Percentiles rank a stretch among this genome's conserved stretches.
Evolutionary conservation across 1,140 invertebrate species (phyloP).

Genomic region (Adelges cooleyi): DNA sequence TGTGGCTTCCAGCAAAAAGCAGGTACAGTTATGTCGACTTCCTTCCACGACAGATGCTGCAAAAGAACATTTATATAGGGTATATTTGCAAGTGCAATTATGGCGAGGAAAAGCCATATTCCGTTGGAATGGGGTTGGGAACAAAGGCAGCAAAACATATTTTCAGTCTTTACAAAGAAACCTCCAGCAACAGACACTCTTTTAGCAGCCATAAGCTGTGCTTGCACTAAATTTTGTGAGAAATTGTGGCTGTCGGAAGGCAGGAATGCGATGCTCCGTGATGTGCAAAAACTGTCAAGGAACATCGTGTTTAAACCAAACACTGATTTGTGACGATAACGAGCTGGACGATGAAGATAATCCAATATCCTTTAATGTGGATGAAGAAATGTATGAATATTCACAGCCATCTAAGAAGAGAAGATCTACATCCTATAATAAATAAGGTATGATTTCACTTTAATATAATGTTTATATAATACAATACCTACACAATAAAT

Average conservation of each 20-base stretch:
- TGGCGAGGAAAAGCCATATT: background rate
- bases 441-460: too few species aligned
- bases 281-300: background rate
- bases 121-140: background rate
- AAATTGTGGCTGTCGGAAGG: constrained; percentile 1
- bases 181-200: background rate
- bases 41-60: background rate
- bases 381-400: too few species aligned
- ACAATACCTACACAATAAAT: too few species aligned
- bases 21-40: background rate
- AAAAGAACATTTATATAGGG: background rate
- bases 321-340: background rate
- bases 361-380: too few species aligned
- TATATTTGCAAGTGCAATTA: background rate
- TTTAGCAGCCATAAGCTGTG: background rate
- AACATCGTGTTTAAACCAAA: background rate
- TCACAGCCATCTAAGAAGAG: too few species aligned
- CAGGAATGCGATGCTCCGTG: background rate
- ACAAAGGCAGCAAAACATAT: background rate
- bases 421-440: too few species aligned
- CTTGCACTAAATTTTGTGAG: background rate
- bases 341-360: background rate
- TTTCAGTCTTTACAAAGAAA: background rate
- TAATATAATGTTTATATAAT: too few species aligned
- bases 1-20: background rate